These are phyloP conservation scores for Bombyx huttoni DNA, from an alignment of 2,888 invertebrate genomes.

Conservation along the genomic window DNA sequence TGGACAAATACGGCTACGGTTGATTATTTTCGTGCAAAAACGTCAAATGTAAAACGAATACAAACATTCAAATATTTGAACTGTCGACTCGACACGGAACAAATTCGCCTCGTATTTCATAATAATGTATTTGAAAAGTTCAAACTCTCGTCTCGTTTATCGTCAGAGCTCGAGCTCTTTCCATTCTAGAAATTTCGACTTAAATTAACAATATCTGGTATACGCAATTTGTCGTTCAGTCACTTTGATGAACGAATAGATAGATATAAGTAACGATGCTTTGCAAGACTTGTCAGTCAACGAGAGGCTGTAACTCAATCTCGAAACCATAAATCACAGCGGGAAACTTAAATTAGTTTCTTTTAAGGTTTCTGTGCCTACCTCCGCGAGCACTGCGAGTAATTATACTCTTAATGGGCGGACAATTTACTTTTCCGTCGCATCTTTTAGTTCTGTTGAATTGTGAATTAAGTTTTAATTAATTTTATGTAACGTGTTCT, in stretches of 20 bases:
- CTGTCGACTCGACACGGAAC: slow-evolving; percentile 20
- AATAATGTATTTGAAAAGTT: slow-evolving; percentile 40
- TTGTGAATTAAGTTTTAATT: no score
- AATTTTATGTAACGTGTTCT: no score
- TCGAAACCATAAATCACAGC: slow-evolving; percentile 11
- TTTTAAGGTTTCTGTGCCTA: slow-evolving; percentile 8
- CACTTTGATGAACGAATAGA: slow-evolving; percentile 19
- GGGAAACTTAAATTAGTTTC: slow-evolving; percentile 9
- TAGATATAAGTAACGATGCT: slow-evolving; percentile 13
- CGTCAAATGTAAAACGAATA: slow-evolving; percentile 16
- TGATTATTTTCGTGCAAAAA: slow-evolving; percentile 11
- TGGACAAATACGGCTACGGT: slow-evolving; percentile 4
- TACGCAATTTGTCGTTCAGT: slow-evolving; percentile 20
- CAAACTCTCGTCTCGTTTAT: slow-evolving; percentile 27
- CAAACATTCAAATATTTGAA: slow-evolving; percentile 32
- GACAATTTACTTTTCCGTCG: background rate
- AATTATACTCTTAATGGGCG: background rate
- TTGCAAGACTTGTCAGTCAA: slow-evolving; percentile 11
- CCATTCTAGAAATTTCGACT: slow-evolving; percentile 15
- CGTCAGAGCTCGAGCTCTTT: slow-evolving; percentile 20
- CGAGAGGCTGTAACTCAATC: slow-evolving; percentile 11
- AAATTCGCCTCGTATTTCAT: slow-evolving; percentile 31
- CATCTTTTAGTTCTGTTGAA: background rate
- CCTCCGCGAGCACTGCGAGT: background rate
- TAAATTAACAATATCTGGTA: slow-evolving; percentile 28